phyloP scores from a whole-genome alignment of 2,113 vertebrate species.

The Pseudopodoces humilis region DNA sequence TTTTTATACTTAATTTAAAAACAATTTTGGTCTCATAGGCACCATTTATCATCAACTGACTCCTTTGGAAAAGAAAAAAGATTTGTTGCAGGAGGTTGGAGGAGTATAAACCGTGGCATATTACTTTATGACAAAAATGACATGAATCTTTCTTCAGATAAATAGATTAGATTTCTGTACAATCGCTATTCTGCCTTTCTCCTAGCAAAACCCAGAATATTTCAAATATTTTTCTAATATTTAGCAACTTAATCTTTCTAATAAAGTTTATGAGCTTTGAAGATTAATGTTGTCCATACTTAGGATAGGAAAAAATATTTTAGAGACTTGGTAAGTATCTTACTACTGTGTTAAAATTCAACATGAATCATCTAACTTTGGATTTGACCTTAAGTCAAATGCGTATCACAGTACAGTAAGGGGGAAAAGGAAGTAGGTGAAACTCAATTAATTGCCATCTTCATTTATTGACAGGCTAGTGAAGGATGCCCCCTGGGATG shows the following conservation, averaged over 20 bases:
- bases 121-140: background rate
- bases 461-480: slow-evolving; percentile 85
- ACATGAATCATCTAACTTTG: background rate
- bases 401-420: background rate
- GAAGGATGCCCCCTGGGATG: slow-evolving; percentile 97
- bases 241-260: background rate
- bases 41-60: background rate
- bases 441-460: background rate
- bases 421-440: background rate
- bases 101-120: background rate
- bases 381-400: background rate
- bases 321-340: background rate
- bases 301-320: background rate
- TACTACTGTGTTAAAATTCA: background rate
- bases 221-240: background rate
- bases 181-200: background rate
- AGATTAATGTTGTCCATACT: background rate
- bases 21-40: background rate
- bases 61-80: background rate
- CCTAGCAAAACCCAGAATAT: background rate
- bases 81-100: background rate
- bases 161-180: background rate
- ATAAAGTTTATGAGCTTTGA: background rate
- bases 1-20: background rate
- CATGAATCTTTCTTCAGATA: background rate